Base-by-base conservation (phyloP, 1,140 invertebrate species). In the Atta colombica region DNA sequence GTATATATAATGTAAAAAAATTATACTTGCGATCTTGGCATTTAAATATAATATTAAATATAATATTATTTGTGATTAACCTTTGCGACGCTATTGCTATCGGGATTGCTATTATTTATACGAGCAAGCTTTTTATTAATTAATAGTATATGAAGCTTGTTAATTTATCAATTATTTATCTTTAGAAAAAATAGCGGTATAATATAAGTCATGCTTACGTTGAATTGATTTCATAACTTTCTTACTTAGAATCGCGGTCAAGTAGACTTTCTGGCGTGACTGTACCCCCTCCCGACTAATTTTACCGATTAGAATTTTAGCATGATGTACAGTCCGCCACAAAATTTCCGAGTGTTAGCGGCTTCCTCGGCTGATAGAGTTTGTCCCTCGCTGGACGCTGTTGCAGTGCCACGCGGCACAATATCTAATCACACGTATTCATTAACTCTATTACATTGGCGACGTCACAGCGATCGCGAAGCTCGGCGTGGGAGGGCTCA, bases 241-340 rank as follows among this genome's bases (percentile, higher is more conserved):
- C 92, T 75, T 92, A 74, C 88, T 89, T 84, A 77, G 87, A 93
- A 94, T 93, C 91, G 92, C 93, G 93, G 93, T 94, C 93, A 93
- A 75, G 71, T 71, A 77, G 74, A 94, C 87, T 94, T 93, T 92
- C 88, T 68, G 80, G 0, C 63, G 28, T 31, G 91, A 92, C 91
- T 93, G 91, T 94, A 93, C 80, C 77, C 86, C 80, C 89, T 85
- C 77, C 77, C 88, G 86, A 93, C 91, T 94, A 93, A 94, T 94
- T 94, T 93, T 93, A 90, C 90, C 91, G 93, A 94, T 94, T 94
- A 94, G 92, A 94, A 93, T 94, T 94, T 93, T 88, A 92, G 91
- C 89, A 90, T 93, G 82, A 85, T 18, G 92, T 93, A 93, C 92
- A 93, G 88, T 92, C 91, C 28, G 3, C 16, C 4, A 3, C 18